Conservation (phyloP, 2,113 vertebrate genomes). For the Leptocoma aspasia region DNA sequence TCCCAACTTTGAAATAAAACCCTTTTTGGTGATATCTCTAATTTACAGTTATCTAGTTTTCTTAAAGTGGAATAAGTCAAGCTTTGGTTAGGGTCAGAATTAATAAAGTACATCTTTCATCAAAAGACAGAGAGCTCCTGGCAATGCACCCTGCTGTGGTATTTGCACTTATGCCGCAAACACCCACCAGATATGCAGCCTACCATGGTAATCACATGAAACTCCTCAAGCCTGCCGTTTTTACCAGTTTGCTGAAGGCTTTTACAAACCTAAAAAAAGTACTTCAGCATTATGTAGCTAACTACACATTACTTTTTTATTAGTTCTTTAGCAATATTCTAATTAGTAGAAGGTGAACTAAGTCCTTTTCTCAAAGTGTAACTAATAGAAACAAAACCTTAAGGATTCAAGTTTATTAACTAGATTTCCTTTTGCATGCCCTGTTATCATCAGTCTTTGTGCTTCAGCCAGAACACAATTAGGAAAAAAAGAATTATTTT, state of each 20-base stretch:
- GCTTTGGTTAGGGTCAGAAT: slow-evolving; percentile 13
- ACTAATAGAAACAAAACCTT: background rate
- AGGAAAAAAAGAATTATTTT: background rate
- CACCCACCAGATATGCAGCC: background rate
- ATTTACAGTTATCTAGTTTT: slow-evolving; percentile 43
- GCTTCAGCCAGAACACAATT: background rate
- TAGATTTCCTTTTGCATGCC: background rate
- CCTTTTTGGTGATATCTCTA: background rate
- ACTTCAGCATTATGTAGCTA: background rate
- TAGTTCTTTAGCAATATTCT: background rate
- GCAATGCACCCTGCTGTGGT: background rate
- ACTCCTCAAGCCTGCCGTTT: background rate
- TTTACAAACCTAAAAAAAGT: background rate
- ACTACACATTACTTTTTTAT: background rate
- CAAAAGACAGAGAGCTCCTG: background rate
- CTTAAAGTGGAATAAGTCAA: background rate
- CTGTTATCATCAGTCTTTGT: background rate
- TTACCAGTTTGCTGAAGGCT: background rate
- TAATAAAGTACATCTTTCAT: slow-evolving; percentile 26
- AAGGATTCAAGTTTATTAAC: background rate
- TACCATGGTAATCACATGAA: background rate
- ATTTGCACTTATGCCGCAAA: background rate
- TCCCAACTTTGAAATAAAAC: slow-evolving; percentile 27
- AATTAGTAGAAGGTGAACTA: background rate
- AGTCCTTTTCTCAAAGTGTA: background rate